These are phyloP conservation scores for Plemyria rubiginata DNA, from an alignment of 2,888 invertebrate genomes.

Conservation along the genomic window DNA sequence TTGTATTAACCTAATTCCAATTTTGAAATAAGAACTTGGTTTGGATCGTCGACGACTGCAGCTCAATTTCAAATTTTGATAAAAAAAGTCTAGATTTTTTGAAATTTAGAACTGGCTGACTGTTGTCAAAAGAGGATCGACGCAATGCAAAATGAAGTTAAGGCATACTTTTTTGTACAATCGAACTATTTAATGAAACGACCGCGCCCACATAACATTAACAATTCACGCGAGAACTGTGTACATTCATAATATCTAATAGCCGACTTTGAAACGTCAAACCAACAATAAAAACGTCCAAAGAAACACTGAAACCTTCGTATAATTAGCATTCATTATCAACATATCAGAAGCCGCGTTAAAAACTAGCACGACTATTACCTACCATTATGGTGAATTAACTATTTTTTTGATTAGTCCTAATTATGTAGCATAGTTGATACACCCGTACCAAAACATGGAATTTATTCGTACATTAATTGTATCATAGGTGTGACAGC, in stretches of 20 bases:
- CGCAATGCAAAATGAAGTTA: too few relatives aligned
- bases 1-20: too few relatives aligned
- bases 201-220: constrained; percentile 26
- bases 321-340: constrained; percentile 58
- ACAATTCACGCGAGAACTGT: constrained; percentile 35
- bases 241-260: constrained; percentile 40
- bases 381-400: constrained; percentile 57
- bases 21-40: too few relatives aligned
- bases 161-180: too few relatives aligned
- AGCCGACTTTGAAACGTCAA: constrained; percentile 40
- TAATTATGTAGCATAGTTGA: constrained; percentile 56
- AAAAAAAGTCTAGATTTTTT: too few relatives aligned
- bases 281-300: constrained; percentile 45
- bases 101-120: too few relatives aligned
- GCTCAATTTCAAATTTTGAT: too few relatives aligned
- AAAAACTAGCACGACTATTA: constrained; percentile 48
- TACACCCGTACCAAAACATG: constrained; percentile 57
- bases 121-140: too few relatives aligned
- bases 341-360: constrained; percentile 58
- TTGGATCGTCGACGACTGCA: too few relatives aligned
- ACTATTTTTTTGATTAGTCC: constrained; percentile 62
- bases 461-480: constrained; percentile 77
- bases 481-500: constrained; percentile 83
- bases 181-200: constrained; percentile 1
- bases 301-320: constrained; percentile 37